phyloP scores from a whole-genome alignment of 2,888 invertebrate genomes.

The Neuroscelio doddi region DNA sequence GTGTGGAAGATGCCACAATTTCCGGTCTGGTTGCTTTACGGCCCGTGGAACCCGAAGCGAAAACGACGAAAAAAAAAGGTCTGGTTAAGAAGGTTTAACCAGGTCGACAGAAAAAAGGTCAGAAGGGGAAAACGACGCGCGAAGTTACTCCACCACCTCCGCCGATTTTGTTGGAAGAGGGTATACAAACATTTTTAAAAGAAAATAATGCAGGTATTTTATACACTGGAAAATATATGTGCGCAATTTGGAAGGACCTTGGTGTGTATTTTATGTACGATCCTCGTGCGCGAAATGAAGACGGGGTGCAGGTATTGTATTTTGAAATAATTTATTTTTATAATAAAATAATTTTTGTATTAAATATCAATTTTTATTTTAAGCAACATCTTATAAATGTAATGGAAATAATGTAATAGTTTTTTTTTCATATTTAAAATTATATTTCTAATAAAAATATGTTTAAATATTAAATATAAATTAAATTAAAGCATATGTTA shows the following conservation, averaged over 20 bases:
- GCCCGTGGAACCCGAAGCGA: constrained; percentile 57
- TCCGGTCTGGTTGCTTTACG: constrained; percentile 56
- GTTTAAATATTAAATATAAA: too few species aligned
- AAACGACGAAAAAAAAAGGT: constrained; percentile 37
- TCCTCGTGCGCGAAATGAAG: constrained; percentile 53
- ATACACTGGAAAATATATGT: constrained; percentile 54
- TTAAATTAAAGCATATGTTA: too few species aligned
- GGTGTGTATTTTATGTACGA: constrained; percentile 66
- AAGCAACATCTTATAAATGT: too few species aligned
- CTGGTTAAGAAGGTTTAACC: not conserved
- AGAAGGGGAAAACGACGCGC: constrained; percentile 14
- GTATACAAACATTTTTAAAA: constrained; percentile 59
- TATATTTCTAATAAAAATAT: too few species aligned
- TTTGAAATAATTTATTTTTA: constrained; percentile 23
- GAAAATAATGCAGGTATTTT: constrained; percentile 62
- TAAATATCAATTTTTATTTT: not conserved
- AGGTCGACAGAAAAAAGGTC: constrained; percentile 22
- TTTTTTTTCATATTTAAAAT: too few species aligned
- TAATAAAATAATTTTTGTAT: too few species aligned
- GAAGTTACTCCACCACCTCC: not conserved
- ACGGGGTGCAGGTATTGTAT: constrained; percentile 38
- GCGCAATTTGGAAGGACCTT: constrained; percentile 63
- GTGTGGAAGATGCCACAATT: constrained; percentile 54
- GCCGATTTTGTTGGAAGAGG: constrained; percentile 53
- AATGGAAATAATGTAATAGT: too few species aligned